These are phyloP conservation scores for Euleptes europaea DNA, from an alignment of 2,113 vertebrate genomes.

Conservation along the genomic window DNA sequence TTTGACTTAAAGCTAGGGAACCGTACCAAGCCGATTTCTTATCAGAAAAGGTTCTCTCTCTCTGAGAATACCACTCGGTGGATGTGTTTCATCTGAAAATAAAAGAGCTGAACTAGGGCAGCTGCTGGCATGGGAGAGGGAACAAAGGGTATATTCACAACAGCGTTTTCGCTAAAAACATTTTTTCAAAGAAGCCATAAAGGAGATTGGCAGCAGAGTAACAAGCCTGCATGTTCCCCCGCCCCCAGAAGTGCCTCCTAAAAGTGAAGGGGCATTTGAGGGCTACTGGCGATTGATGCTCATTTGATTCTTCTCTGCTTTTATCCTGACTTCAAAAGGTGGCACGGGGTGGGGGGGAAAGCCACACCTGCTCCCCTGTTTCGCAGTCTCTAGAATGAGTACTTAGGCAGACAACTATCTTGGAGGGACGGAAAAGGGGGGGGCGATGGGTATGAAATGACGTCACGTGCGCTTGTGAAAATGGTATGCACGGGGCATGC, in stretches of 20 bases:
- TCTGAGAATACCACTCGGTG: not conserved
- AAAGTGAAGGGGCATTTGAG: not conserved
- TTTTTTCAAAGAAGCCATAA: too few species aligned
- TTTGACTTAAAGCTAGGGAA: not conserved
- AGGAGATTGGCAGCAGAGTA: not conserved
- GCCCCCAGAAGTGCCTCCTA: not conserved
- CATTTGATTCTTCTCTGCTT: not conserved
- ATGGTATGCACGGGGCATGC: slow-evolving; percentile 11
- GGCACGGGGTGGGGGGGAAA: not conserved
- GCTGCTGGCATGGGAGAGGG: not conserved
- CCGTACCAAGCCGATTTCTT: not conserved
- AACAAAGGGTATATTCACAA: not conserved
- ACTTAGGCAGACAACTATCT: not conserved
- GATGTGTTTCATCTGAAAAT: not conserved
- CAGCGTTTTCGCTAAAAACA: not conserved
- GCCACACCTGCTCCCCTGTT: not conserved
- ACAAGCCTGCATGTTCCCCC: not conserved
- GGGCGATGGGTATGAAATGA: not conserved
- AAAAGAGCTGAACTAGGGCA: not conserved
- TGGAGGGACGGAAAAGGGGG: not conserved
- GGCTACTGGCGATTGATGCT: not conserved
- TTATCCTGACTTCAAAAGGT: not conserved
- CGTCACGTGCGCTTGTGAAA: not conserved
- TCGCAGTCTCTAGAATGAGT: not conserved
- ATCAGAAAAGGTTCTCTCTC: not conserved